A percentile compares a stretch with the other conserved stretches of the same genome.
phyloP scores from a whole-genome alignment of 2,797 vertebrate species.

The Phrynocephalus vlangalii region DNA sequence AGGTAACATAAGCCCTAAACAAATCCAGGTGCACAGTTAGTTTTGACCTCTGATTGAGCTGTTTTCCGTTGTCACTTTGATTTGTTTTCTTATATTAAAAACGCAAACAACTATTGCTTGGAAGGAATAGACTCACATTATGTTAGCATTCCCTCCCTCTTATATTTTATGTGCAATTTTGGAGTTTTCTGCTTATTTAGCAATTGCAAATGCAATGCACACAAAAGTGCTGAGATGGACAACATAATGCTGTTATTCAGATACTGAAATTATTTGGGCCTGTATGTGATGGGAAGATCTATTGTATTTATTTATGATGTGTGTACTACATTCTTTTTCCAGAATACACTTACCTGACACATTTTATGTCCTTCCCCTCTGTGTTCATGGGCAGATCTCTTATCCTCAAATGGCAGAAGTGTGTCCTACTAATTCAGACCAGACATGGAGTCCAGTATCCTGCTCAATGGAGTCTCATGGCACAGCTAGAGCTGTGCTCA shows the following conservation, averaged over 20 bases:
- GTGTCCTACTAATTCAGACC: background rate
- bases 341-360: background rate
- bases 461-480: too few relatives aligned
- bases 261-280: background rate
- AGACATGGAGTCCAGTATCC: too few relatives aligned
- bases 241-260: background rate
- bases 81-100: constrained; percentile 63
- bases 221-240: background rate
- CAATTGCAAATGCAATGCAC: constrained; percentile 28
- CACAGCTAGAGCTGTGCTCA: too few relatives aligned
- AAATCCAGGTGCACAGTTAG: constrained; percentile 62
- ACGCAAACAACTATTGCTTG: constrained; percentile 66
- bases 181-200: constrained; percentile 49
- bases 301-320: background rate
- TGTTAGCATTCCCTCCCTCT: background rate
- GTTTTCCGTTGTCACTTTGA: constrained; percentile 70
- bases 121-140: constrained; percentile 38
- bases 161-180: constrained; percentile 9
- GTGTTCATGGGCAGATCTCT: background rate
- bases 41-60: constrained; percentile 71
- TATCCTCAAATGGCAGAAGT: background rate
- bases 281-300: background rate
- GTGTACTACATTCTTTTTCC: background rate
- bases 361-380: background rate
- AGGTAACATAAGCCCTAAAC: constrained; percentile 67